phyloP scores from a whole-genome alignment of 2,888 invertebrate genomes.

The Girardia tigrina region DNA sequence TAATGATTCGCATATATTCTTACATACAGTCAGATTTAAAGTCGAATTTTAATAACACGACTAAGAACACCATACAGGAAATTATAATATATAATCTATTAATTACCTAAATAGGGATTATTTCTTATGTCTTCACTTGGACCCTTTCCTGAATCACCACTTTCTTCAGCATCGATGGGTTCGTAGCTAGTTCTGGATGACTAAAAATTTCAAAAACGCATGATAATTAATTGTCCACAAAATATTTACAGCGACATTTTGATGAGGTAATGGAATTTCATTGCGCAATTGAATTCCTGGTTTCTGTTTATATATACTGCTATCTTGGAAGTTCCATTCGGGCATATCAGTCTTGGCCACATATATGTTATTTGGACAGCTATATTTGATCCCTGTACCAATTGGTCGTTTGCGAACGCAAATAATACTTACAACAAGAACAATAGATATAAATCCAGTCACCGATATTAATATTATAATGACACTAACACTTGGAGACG shows the following conservation, averaged over 20 bases:
- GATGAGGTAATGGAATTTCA: not conserved
- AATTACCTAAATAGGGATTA: not conserved
- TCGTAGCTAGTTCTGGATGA: not conserved
- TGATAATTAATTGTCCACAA: not conserved
- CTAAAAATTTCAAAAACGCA: not conserved
- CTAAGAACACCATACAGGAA: too few species aligned
- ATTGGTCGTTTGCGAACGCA: not conserved
- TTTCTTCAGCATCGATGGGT: not conserved
- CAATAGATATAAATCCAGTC: conserved; percentile 2
- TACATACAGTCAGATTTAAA: too few species aligned
- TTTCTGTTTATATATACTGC: conserved; percentile 7
- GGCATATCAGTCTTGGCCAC: not conserved
- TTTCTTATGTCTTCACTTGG: conserved; percentile 15
- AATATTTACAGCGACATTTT: not conserved
- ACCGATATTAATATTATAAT: not conserved
- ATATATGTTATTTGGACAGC: not conserved
- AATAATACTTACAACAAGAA: conserved; percentile 8
- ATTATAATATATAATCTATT: not conserved
- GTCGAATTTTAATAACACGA: not conserved
- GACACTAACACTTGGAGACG: conserved; percentile 10
- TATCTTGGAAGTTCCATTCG: conserved; percentile 3
- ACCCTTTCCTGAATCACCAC: conserved; percentile 12
- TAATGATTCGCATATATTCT: too few species aligned
- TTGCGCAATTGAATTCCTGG: conserved; percentile 4
- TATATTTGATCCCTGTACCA: not conserved